Conservation (phyloP, 2,888 invertebrate genomes). For the Chirona hameri region DNA sequence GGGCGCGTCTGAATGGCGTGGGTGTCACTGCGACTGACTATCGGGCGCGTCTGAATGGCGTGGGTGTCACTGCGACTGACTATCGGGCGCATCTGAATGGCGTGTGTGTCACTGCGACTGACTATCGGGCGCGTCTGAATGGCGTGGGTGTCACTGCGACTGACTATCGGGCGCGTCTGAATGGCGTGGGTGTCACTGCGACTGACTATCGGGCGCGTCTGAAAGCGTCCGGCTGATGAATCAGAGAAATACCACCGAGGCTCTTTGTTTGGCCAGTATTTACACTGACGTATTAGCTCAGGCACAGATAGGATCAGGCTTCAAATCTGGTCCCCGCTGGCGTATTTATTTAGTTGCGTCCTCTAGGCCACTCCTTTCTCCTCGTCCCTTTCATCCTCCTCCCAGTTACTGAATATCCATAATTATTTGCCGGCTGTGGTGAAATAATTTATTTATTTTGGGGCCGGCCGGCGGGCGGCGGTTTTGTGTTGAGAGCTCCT, state of each 20-base stretch:
- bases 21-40: not conserved
- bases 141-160: not conserved
- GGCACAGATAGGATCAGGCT: not conserved
- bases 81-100: no score
- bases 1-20: no score
- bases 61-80: not conserved
- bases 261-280: not conserved
- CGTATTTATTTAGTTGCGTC: slow-evolving; percentile 12
- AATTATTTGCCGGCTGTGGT: not conserved
- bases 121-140: no score
- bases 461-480: not conserved
- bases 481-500: not conserved
- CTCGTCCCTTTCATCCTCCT: not conserved
- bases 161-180: no score
- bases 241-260: not conserved
- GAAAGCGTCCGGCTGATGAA: not conserved
- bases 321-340: not conserved
- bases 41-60: no score
- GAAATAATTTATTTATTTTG: slow-evolving; percentile 14
- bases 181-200: not conserved
- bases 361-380: not conserved
- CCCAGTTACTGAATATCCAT: not conserved
- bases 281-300: slow-evolving; percentile 9
- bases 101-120: not conserved
- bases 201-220: not conserved